Percentiles rank a stretch among this genome's conserved stretches.
These are phyloP conservation scores for Zele albiditarsus DNA, from an alignment of 2,888 invertebrate genomes.

Conservation along the genomic window DNA sequence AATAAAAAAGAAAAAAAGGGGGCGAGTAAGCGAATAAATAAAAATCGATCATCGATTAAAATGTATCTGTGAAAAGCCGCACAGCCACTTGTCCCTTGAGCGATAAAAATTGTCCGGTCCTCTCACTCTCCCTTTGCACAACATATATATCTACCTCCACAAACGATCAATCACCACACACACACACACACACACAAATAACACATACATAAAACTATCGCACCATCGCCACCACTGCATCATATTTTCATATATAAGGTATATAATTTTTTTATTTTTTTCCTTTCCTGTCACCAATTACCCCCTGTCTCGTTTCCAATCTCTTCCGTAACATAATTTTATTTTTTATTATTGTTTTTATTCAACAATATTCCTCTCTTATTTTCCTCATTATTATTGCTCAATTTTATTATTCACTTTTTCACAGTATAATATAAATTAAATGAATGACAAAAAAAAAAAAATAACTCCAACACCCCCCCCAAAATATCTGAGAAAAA, in stretches of 20 bases:
- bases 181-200: background rate
- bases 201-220: background rate
- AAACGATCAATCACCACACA: slow-evolving; percentile 18
- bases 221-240: slow-evolving; percentile 12
- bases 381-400: background rate
- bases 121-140: background rate
- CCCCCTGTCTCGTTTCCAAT: background rate
- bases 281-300: slow-evolving; percentile 17
- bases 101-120: slow-evolving; percentile 12
- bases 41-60: slow-evolving; percentile 17
- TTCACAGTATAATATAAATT: background rate
- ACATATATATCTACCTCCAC: background rate
- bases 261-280: slow-evolving; percentile 4
- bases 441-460: background rate
- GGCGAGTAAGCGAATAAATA: background rate
- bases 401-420: background rate
- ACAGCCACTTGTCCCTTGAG: slow-evolving; percentile 11
- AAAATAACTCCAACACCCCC: too few species aligned
- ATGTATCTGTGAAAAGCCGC: slow-evolving; percentile 11
- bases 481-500: background rate
- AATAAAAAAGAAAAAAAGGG: background rate
- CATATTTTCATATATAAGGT: slow-evolving; percentile 13
- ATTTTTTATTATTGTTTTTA: background rate
- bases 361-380: background rate
- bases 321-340: background rate